phyloP scores from a whole-genome alignment of 2,113 vertebrate species.

The Spilogale gracilis region DNA sequence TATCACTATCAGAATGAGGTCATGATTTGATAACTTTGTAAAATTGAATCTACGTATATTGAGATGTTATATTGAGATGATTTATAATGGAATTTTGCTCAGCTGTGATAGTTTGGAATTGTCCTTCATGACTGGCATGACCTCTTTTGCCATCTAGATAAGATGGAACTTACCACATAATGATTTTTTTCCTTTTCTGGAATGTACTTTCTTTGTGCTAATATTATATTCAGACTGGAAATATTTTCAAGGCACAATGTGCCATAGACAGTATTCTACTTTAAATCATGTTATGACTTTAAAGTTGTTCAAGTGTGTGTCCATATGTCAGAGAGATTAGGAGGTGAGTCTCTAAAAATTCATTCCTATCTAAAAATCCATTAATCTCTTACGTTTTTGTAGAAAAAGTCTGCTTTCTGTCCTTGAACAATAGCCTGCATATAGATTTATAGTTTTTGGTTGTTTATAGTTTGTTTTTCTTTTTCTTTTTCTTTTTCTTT shows the following conservation, averaged over 20 bases:
- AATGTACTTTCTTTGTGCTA: slow-evolving; percentile 68
- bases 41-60: slow-evolving; percentile 79
- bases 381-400: slow-evolving; percentile 83
- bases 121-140: slow-evolving; percentile 75
- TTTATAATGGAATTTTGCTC: slow-evolving; percentile 78
- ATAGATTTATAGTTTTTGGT: not conserved
- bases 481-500: slow-evolving; percentile 46
- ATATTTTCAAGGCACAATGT: slow-evolving; percentile 71
- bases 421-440: slow-evolving; percentile 9
- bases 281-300: slow-evolving; percentile 52
- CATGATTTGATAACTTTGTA: slow-evolving; percentile 74
- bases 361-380: slow-evolving; percentile 69
- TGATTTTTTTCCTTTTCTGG: slow-evolving; percentile 67
- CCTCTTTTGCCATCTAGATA: slow-evolving; percentile 73
- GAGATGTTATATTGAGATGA: slow-evolving; percentile 67
- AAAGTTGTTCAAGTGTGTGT: slow-evolving; percentile 24
- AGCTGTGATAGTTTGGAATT: slow-evolving; percentile 67
- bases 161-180: slow-evolving; percentile 67
- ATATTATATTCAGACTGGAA: slow-evolving; percentile 62
- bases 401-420: slow-evolving; percentile 70
- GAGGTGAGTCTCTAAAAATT: slow-evolving; percentile 77
- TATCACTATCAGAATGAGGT: slow-evolving; percentile 73
- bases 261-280: slow-evolving; percentile 57
- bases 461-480: not conserved
- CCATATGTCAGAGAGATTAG: slow-evolving; percentile 77